Base-by-base conservation (phyloP, 2,113 vertebrate species). In the Kobus ellipsiprymnus region DNA sequence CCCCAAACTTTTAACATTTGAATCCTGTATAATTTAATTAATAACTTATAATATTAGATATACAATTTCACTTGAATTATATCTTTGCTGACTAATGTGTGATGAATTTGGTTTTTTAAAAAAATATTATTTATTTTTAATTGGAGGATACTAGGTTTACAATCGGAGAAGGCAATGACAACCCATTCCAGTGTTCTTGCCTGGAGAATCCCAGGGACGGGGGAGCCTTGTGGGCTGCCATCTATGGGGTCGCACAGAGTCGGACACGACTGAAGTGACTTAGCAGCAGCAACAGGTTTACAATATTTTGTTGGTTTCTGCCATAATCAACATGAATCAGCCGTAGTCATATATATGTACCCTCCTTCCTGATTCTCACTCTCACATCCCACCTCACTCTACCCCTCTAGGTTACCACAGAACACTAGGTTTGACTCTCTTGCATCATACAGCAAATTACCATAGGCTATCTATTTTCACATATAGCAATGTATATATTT, bases 221-320 rank as follows among this genome's bases (percentile, higher is more conserved):
- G 59, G 59, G 13, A 62, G 6, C 60, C 13, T 62, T 29, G 60
- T 62, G 29, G 60, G 60, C 12, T 62, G 29, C 29, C 6, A 2
- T 62, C 13, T 62, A 3, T 30, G 6, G 60, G 29, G 29, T 62
- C 2, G 1, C 29, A 30, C 2, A 62, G 29, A 62, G 6, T 62
- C 2, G 0, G 6, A 62, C 60, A 62, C 2, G 1, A 30, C 29
- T 62, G 12, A 62, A 30, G 29, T 0, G 1, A 62, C 59, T 29
- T 60, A 62, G 12, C 29, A 62, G 29, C 59, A 62, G 59, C 13
- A 30, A 29, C 12, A 40, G 23, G 21, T 74, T 44, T 74, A 14
- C 71, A 74, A 44, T 74, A 25, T 44, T 44, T 0, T 74, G 23
- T 74, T 74, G 36, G 11, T 74, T 44, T 74, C 21, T 74, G 11